phyloP scores from a whole-genome alignment of 2,797 vertebrate genomes.

The Micrastur ruficollis region DNA sequence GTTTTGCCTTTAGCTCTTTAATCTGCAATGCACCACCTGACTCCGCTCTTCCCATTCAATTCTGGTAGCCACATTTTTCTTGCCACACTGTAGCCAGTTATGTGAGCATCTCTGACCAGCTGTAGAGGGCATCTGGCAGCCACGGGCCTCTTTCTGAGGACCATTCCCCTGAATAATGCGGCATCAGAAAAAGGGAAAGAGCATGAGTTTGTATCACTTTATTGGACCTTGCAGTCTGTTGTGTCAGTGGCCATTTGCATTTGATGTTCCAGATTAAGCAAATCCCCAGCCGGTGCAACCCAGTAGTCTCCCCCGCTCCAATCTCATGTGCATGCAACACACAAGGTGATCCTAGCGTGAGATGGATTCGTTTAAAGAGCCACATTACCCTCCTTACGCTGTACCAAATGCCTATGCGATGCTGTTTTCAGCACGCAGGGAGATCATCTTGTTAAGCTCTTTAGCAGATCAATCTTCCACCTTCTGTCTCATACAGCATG shows the following conservation, averaged over 20 bases:
- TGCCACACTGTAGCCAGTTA: neutral
- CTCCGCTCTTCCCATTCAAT: neutral
- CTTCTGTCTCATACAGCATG: neutral
- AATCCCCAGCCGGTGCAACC: neutral
- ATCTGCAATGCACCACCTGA: neutral
- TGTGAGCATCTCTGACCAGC: neutral
- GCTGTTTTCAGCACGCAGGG: rapidly evolving
- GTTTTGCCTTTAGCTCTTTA: neutral
- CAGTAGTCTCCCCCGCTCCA: neutral
- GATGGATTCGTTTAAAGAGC: neutral
- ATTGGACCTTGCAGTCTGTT: neutral
- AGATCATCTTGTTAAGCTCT: neutral
- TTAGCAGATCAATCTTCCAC: neutral
- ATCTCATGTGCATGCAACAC: rapidly evolving
- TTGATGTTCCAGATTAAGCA: neutral
- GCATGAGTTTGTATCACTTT: neutral
- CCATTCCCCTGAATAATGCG: no score
- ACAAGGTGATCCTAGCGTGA: neutral
- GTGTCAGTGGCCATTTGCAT: neutral
- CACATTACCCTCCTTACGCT: neutral
- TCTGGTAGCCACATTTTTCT: neutral
- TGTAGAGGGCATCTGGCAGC: neutral
- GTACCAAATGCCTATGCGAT: neutral
- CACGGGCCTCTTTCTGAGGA: neutral
- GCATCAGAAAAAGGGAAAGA: neutral